A percentile compares a stretch with the other conserved stretches of the same genome.
phyloP scores from a whole-genome alignment of 2,888 invertebrate species.

The Clitarchus hookeri region DNA sequence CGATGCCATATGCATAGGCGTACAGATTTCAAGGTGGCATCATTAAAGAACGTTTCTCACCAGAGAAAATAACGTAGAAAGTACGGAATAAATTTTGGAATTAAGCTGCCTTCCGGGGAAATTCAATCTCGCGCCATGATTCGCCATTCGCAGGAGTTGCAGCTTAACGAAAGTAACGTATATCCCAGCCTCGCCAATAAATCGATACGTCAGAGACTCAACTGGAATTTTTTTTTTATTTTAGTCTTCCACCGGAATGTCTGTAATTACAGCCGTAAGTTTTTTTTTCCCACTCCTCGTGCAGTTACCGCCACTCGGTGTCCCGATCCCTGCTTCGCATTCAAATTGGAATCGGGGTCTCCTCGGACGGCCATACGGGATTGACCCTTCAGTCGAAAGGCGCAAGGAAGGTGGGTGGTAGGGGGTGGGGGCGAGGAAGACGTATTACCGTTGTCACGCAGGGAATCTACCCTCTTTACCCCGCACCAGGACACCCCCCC shows the following conservation, averaged over 20 bases:
- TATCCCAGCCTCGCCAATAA: background rate
- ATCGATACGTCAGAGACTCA: background rate
- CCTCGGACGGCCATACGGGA: background rate
- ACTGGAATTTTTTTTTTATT: background rate
- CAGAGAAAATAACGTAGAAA: no score
- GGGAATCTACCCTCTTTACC: background rate
- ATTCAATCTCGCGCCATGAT: no score
- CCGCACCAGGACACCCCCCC: background rate
- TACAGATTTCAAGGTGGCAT: no score
- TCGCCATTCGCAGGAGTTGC: no score
- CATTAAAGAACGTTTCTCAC: no score
- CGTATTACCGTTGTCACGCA: background rate
- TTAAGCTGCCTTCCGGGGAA: no score
- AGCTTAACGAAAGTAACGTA: no score
- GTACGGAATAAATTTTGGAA: no score
- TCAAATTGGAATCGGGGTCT: background rate
- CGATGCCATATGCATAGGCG: no score
- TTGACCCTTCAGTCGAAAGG: background rate
- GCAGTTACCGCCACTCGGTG: background rate
- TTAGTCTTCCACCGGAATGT: background rate
- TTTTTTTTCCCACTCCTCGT: background rate
- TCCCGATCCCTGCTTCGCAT: background rate
- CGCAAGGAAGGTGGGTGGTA: background rate
- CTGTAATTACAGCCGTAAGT: background rate
- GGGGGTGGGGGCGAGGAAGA: background rate